These are phyloP conservation scores for Nothocercus nigrocapillus DNA, from an alignment of 2,113 vertebrate species.

Conservation along the genomic window DNA sequence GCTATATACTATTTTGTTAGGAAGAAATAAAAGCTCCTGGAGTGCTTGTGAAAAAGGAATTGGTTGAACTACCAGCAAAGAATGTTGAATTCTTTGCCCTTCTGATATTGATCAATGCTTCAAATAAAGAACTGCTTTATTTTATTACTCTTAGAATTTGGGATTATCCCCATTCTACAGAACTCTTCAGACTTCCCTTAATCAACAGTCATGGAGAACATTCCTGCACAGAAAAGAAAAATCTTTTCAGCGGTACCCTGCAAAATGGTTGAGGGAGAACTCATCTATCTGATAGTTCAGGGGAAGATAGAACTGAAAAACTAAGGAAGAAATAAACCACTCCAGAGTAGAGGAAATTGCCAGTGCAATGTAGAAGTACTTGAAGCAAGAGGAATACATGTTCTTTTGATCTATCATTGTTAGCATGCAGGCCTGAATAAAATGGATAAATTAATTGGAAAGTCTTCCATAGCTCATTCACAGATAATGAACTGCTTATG, in stretches of 20 bases:
- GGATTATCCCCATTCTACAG: background rate
- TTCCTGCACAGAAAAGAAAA: slow-evolving; percentile 17
- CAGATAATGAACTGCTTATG: slow-evolving; percentile 3
- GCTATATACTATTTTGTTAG: background rate
- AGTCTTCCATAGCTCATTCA: background rate
- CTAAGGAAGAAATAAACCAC: background rate
- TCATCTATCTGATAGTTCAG: background rate
- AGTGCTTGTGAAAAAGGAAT: background rate
- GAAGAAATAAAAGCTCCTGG: background rate
- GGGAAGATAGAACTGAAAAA: background rate
- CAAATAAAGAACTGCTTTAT: background rate
- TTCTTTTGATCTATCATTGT: slow-evolving; percentile 43
- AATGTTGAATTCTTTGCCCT: background rate
- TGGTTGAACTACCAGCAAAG: background rate
- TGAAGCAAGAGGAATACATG: background rate
- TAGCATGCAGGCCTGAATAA: background rate
- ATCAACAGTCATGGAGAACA: background rate
- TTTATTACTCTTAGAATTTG: background rate
- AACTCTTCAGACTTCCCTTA: background rate
- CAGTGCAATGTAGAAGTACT: background rate
- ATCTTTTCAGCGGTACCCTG: background rate
- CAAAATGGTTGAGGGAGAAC: background rate
- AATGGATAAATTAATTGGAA: slow-evolving; percentile 31
- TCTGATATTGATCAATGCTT: background rate
- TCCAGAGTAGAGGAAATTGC: background rate